A percentile compares a stretch with the other conserved stretches of the same genome.
phyloP scores from a whole-genome alignment of 2,888 invertebrate genomes.

The Caenorhabditis drosophilae region DNA sequence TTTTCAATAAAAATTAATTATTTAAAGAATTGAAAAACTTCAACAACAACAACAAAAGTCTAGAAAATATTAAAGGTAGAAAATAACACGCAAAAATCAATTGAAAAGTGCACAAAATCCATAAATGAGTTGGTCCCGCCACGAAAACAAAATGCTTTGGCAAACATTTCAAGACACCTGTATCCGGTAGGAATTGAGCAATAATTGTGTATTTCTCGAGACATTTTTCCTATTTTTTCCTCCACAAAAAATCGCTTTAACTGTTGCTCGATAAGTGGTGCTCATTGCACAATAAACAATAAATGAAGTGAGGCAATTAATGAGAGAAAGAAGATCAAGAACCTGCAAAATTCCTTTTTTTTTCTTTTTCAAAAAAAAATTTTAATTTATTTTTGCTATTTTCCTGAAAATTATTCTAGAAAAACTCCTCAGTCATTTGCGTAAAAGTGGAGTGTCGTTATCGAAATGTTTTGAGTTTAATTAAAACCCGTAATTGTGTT shows the following conservation, averaged over 20 bases:
- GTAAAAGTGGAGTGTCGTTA: no score
- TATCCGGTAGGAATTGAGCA: slow-evolving; percentile 39
- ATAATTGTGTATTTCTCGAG: slow-evolving; percentile 27
- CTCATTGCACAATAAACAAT: slow-evolving; percentile 57
- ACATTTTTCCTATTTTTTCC: slow-evolving; percentile 1
- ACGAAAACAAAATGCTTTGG: no score
- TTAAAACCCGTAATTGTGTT: no score
- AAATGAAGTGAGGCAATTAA: slow-evolving; percentile 57
- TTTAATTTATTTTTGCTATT: no score
- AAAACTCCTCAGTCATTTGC: no score
- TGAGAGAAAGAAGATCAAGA: slow-evolving; percentile 55
- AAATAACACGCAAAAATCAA: no score
- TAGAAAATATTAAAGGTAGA: not conserved
- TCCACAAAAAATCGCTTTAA: slow-evolving; percentile 32
- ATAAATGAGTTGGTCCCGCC: not conserved
- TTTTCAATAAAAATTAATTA: no score
- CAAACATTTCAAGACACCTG: slow-evolving; percentile 34
- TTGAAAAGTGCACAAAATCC: not conserved
- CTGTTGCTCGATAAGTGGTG: slow-evolving; percentile 51
- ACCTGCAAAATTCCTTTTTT: slow-evolving; percentile 17
- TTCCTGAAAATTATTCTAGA: no score
- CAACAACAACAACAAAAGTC: not conserved
- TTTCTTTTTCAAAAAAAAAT: not conserved
- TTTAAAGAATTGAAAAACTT: no score
- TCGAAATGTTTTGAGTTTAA: no score